Conservation (phyloP, 2,113 vertebrate genomes). For the Psettodes erumei region DNA sequence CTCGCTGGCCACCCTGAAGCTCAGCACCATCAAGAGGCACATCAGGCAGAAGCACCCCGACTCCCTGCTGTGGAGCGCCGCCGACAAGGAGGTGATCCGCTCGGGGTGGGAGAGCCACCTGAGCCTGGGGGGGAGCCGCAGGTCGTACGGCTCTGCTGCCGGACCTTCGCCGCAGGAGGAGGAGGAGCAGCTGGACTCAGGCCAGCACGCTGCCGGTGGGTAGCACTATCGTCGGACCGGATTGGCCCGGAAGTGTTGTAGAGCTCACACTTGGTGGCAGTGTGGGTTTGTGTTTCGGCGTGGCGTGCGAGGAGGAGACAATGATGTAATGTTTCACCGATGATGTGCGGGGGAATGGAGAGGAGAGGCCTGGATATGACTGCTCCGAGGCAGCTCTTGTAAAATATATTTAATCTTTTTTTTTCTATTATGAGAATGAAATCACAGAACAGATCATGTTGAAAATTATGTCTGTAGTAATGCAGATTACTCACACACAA, state of each 20-base stretch:
- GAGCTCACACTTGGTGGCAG: slow-evolving; percentile 49
- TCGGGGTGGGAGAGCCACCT: slow-evolving; percentile 92
- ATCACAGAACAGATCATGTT: neutral
- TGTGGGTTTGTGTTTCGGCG: neutral
- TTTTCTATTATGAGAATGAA: too few relatives aligned
- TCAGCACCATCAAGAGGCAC: slow-evolving; percentile 96
- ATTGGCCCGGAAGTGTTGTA: neutral
- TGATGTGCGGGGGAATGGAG: neutral
- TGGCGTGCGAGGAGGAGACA: neutral
- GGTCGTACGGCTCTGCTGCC: slow-evolving; percentile 36
- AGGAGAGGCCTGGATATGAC: neutral
- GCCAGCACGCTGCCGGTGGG: slow-evolving; percentile 49
- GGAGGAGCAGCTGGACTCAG: slow-evolving; percentile 61
- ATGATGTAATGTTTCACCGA: slow-evolving; percentile 39
- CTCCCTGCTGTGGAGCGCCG: slow-evolving; percentile 89
- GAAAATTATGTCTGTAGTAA: too few relatives aligned
- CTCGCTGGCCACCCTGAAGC: slow-evolving; percentile 91
- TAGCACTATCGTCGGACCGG: neutral
- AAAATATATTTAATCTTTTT: neutral
- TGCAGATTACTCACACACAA: too few relatives aligned
- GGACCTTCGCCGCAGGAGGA: slow-evolving; percentile 31
- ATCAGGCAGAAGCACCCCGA: slow-evolving; percentile 93
- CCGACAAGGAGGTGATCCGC: slow-evolving; percentile 92
- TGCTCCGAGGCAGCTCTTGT: neutral
- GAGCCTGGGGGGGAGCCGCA: slow-evolving; percentile 79